Base-by-base conservation (phyloP, 2,888 invertebrate genomes). In the Busseola fusca region DNA sequence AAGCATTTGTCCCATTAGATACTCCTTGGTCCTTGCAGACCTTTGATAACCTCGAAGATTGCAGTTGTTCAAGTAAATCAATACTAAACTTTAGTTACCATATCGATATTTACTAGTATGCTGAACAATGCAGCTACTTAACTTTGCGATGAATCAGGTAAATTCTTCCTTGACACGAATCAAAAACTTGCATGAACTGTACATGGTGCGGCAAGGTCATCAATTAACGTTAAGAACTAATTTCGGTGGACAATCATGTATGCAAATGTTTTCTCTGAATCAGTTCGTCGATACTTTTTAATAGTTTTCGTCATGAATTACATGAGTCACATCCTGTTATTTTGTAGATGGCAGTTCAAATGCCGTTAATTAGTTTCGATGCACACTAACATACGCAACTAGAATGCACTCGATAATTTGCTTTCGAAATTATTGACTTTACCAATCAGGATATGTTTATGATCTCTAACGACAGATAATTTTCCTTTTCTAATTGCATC, bases 311-410 rank as follows among this genome's bases (percentile, higher is more conserved):
- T 75, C 75, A 79, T 65, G 25, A 48, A 69, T 60, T 30, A 60
- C 18, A 67, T 83, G 80, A 83, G 68, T 86, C 84, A 85, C 63
- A 71, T 80, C 76, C 72, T 76, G 75, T 27, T 81, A 52, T 63
- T 72, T 79, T 64, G 37, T 27, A 60, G 27, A 52, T 64, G 48
- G 59, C 84, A 42, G 34, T 50, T 72, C 21, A 66, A 69, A 57
- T 64, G 42, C 52, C 52, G 67, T 54, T 72, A 70, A 72, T 69
- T 69, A 59, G 21, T 60, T 50, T 64, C 59, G 37, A 73, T 68
- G 18, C 76, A 62, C 52, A 64, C 21, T 70, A 37, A 16, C 21
- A 42, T 56, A 56, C 63, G 52, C 25, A 50, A n/a, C 18, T 63
- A 42, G n/a, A 30, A 16, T 45, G 52, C 21, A 65, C 30, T 68